Evolutionary conservation across 2,888 invertebrate species (phyloP), one percentile per base, ranked within the genome.

Genomic region (Furcula furcula): DNA sequence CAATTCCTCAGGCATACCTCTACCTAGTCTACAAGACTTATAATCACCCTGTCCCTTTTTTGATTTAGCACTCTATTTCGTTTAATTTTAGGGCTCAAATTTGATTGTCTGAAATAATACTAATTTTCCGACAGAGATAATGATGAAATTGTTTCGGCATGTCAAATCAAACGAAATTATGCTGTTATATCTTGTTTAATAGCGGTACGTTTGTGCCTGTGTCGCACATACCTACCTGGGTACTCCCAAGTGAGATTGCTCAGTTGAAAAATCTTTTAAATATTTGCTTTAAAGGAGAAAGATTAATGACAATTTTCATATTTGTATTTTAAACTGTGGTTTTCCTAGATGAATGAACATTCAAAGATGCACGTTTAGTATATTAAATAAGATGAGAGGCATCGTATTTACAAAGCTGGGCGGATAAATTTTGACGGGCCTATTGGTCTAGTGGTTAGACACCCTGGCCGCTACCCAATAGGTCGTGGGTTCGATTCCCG

Each of bases 111-210:
- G 12, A 6, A 7, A 31, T 25, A 26, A 25, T 38, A 52, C 70
- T 76, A 80, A 83, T 83, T 87, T 84, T 75, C 76, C 63, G 45
- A 65, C 71, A 40, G 76, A 81, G 76, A 78, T 88, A 87, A 86
- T 88, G 82, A 85, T 88, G 83, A 86, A 87, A 87, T 87, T 85
- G 85, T 85, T 87, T 85, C 85, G 88, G 88, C 79, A 84, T 88
- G 83, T 87, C 82, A 83, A 85, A 87, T 86, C 85, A 87, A 84
- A 88, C 80, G 76, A 86, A 87, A 88, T 87, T 84, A 88, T 88
- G 82, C 85, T 85, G 86, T 88, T 86, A 87, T 84, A 86, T 84
- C 82, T 86, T 83, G 82, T 85, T 86, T 82, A 84, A 86, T 81
- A 77, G 81, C 72, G 64, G 76, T 76, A 60, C 69, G 67, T 65